A percentile compares a stretch with the other conserved stretches of the same genome.
These are phyloP conservation scores for Morelia viridis DNA, from an alignment of 2,797 vertebrate species.

Conservation along the genomic window DNA sequence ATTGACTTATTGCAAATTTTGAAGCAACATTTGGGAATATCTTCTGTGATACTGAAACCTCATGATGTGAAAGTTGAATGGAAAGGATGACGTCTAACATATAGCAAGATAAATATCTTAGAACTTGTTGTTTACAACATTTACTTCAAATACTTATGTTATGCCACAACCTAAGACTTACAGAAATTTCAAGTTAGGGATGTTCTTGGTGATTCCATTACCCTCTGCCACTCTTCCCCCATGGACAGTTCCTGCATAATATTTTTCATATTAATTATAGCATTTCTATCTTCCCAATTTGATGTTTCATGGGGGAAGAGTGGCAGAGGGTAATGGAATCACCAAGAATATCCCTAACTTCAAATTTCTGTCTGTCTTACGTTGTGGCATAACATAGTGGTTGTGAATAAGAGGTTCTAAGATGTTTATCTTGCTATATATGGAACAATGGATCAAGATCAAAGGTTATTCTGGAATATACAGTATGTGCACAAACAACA, in stretches of 20 bases:
- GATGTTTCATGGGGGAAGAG: background rate
- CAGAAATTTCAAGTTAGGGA: background rate
- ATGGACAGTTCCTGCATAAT: background rate
- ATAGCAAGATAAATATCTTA: background rate
- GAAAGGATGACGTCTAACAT: background rate
- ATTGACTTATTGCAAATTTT: background rate
- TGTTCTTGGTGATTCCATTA: background rate
- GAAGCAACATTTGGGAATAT: background rate
- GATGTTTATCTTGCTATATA: background rate
- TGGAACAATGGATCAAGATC: too few relatives aligned
- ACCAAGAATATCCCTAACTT: background rate
- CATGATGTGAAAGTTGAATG: background rate
- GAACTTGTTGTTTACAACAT: background rate
- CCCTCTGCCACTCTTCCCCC: background rate
- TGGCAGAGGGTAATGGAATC: background rate
- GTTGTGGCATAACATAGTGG: background rate
- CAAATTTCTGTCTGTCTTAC: background rate
- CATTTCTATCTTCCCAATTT: background rate
- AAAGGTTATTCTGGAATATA: too few relatives aligned
- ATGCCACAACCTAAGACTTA: background rate
- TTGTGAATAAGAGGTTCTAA: background rate
- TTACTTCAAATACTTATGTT: background rate
- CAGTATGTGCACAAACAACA: too few relatives aligned
- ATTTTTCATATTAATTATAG: background rate
- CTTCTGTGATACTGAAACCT: background rate